Base-by-base conservation (phyloP, 2,113 vertebrate genomes). In the Lota lota region DNA sequence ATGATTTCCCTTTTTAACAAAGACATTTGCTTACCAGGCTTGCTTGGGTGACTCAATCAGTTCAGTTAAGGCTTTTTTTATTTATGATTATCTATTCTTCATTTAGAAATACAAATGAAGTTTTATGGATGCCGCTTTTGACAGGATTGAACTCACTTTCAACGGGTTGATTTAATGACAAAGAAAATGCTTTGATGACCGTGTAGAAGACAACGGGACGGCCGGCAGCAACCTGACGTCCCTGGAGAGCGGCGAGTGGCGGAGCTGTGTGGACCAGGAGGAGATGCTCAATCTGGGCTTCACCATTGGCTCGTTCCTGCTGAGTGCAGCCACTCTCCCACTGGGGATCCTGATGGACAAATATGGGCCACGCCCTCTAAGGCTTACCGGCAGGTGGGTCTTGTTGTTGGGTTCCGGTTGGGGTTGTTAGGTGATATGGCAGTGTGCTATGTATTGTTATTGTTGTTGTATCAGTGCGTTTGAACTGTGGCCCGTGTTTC, bases 201-300 rank as follows among this genome's bases (percentile, higher is more conserved):
- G 19, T 0, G 28, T 17, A 4, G 11, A 58, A 88, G 86, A 71
- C 36, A 92, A 92, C 17, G 75, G 72, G 20, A 79, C 75, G 0
- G 59, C 18, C 11, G 4, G 20, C 62, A 19, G 54, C 17, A 92
- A 91, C 20, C 1, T 17, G 8, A 88, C 79, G 0, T 36, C 61
- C 7, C 17, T 14, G 47, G 72, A 72, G 16, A 73, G 22, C 0
- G 18, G 19, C 0, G 36, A 10, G 2, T 90, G 88, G 87, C 63
- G 1, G 17, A 94, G 88, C 72, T 96, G 95, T 64, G 86, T 90
- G 70, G 81, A 79, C 18, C 95, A 96, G 79, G 95, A 95, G 0
- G 87, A 95, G 81, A 89, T 94, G 69, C 80, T 96, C 56, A 96
- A 94, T 57, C 85, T 96, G 24, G 94, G 94, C 70, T 96, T 96